A percentile compares a stretch with the other conserved stretches of the same genome.
These are phyloP conservation scores for Capreolus pygargus DNA, from an alignment of 2,113 vertebrate species.

Conservation along the genomic window DNA sequence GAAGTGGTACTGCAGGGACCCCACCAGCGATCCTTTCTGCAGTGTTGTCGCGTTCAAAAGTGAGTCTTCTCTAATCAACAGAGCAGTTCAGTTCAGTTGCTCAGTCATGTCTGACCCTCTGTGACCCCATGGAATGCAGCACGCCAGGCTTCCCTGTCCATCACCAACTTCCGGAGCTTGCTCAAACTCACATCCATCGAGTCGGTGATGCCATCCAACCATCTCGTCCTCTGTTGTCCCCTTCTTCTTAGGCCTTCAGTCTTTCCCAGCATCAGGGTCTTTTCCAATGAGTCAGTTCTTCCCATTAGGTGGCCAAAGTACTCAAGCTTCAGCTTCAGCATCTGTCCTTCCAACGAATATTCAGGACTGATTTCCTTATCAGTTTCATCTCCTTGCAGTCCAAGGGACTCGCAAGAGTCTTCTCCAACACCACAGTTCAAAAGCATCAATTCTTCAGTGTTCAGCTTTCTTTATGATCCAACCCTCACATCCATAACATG, in stretches of 20 bases:
- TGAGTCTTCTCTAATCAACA: no score
- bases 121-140: not conserved
- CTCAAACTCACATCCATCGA: not conserved
- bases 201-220: not conserved
- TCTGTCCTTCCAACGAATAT: not conserved
- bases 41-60: not conserved
- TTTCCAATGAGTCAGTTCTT: not conserved
- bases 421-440: not conserved
- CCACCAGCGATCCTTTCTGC: no score
- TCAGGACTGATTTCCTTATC: not conserved
- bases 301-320: not conserved
- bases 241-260: not conserved
- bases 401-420: not conserved
- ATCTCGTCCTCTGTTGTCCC: not conserved
- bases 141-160: not conserved
- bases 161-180: accelerated
- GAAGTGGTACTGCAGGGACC: not conserved
- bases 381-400: not conserved
- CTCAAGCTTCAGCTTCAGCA: not conserved
- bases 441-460: not conserved
- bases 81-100: not conserved
- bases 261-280: not conserved
- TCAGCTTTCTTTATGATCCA: not conserved
- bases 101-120: not conserved
- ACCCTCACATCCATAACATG: not conserved